Percentiles rank a stretch among this genome's conserved stretches.
Evolutionary conservation across 2,888 invertebrate genomes (phyloP).

Genomic region (Stenchaetothrips biformis): DNA sequence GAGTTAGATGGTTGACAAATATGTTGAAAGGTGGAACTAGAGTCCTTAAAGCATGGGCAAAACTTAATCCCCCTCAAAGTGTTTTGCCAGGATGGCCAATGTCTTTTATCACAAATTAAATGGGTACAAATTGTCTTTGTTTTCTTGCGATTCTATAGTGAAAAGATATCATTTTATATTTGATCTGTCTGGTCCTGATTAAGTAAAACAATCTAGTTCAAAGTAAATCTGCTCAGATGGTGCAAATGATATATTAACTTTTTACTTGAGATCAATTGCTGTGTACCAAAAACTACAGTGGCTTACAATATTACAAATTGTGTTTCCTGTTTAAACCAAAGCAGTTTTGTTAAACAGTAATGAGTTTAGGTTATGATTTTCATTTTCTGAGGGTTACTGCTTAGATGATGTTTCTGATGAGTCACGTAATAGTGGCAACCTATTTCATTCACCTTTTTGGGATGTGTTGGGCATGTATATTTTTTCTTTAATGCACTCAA

Average conservation of each 20-base stretch:
- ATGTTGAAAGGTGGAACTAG: too few relatives aligned
- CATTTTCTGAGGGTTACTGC: background rate
- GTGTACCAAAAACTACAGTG: background rate
- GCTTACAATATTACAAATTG: background rate
- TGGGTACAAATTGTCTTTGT: too few relatives aligned
- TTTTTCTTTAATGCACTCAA: background rate
- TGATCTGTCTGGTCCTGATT: too few relatives aligned
- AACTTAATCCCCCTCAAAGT: too few relatives aligned
- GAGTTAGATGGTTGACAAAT: too few relatives aligned
- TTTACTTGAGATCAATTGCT: background rate
- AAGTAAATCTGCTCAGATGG: too few relatives aligned
- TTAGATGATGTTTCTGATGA: background rate
- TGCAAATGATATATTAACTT: background rate
- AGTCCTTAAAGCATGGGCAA: too few relatives aligned
- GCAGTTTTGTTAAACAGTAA: background rate
- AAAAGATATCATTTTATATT: too few relatives aligned
- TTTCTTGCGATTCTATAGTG: too few relatives aligned
- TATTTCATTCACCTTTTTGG: background rate
- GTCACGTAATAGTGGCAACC: background rate
- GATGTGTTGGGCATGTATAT: background rate
- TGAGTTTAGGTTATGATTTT: background rate
- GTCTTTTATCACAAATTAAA: too few relatives aligned
- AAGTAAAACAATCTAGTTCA: too few relatives aligned
- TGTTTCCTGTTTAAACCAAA: slow-evolving; percentile 1
- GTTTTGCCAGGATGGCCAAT: too few relatives aligned